phyloP scores from a whole-genome alignment of 2,888 invertebrate genomes.

The Apodemia mormo region DNA sequence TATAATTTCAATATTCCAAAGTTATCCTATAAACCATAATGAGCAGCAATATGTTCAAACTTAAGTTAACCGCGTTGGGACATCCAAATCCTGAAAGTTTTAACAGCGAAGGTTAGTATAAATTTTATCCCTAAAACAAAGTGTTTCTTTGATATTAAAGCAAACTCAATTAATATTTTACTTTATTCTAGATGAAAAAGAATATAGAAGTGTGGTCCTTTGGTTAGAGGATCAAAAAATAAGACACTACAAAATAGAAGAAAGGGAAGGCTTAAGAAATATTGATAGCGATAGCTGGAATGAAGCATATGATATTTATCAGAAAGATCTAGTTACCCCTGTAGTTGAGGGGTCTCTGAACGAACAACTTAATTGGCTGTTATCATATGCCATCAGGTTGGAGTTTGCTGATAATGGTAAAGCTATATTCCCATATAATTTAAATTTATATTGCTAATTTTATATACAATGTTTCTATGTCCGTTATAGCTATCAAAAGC shows the following conservation, averaged over 20 bases:
- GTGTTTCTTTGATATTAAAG: background rate
- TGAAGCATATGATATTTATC: slow-evolving; percentile 86
- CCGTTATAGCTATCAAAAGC: too few species aligned
- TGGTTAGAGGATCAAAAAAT: slow-evolving; percentile 98
- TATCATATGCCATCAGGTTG: slow-evolving; percentile 90
- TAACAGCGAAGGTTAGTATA: slow-evolving; percentile 84
- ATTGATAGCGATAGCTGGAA: slow-evolving; percentile 87
- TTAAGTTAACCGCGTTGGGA: slow-evolving; percentile 89
- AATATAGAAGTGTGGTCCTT: slow-evolving; percentile 89
- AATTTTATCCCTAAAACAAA: background rate
- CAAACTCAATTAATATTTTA: background rate
- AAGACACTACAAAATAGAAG: slow-evolving; percentile 91
- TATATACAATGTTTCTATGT: too few species aligned
- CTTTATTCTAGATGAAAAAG: slow-evolving; percentile 85
- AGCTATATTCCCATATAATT: background rate
- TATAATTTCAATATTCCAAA: slow-evolving; percentile 84
- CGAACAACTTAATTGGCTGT: slow-evolving; percentile 92
- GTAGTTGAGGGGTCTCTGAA: slow-evolving; percentile 75
- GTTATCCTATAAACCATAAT: slow-evolving; percentile 34
- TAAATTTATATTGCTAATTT: too few species aligned
- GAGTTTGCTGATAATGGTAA: slow-evolving; percentile 91
- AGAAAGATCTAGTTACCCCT: slow-evolving; percentile 89
- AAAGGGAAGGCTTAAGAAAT: slow-evolving; percentile 87
- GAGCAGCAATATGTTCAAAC: slow-evolving; percentile 85
- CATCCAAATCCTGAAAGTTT: slow-evolving; percentile 88